Conservation (phyloP, 2,888 invertebrate genomes). For the Polydrusus tereticollis region DNA sequence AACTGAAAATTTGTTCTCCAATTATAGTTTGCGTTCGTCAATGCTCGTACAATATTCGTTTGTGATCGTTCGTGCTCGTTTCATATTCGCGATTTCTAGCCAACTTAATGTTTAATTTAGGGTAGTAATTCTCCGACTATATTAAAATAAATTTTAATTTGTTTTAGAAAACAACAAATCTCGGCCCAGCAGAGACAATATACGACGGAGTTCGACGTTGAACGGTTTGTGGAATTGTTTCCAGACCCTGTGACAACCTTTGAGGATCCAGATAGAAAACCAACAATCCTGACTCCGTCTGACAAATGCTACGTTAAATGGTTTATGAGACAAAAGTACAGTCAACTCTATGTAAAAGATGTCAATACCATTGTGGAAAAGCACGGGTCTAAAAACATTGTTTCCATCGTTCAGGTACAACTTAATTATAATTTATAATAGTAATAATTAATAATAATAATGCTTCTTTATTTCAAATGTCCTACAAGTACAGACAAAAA, state of each 20-base stretch:
- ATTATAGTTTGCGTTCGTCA: no score
- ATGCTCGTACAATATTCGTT: no score
- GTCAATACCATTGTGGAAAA: constrained; percentile 28
- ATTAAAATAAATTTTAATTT: no score
- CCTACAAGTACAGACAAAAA: no score
- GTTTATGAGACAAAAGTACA: constrained; percentile 53
- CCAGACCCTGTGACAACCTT: constrained; percentile 65
- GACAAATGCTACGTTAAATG: constrained; percentile 42
- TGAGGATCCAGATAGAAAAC: constrained; percentile 50
- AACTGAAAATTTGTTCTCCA: no score
- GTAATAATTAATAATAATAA: no score
- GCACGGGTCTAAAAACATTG: neutral
- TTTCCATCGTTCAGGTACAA: constrained; percentile 16
- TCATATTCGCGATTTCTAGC: no score
- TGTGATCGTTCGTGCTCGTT: no score
- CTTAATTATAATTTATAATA: no score
- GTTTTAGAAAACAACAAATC: constrained; percentile 58
- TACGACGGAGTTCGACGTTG: constrained; percentile 65
- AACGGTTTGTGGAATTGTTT: constrained; percentile 66
- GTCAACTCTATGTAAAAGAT: constrained; percentile 41
- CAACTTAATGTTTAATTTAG: no score
- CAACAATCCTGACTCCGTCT: neutral
- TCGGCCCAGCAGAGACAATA: constrained; percentile 66
- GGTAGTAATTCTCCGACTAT: no score
- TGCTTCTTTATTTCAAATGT: no score